Evolutionary conservation across 2,888 invertebrate species (phyloP), one percentile per base, ranked within the genome.

Genomic region (Allophyes oxyacanthae): DNA sequence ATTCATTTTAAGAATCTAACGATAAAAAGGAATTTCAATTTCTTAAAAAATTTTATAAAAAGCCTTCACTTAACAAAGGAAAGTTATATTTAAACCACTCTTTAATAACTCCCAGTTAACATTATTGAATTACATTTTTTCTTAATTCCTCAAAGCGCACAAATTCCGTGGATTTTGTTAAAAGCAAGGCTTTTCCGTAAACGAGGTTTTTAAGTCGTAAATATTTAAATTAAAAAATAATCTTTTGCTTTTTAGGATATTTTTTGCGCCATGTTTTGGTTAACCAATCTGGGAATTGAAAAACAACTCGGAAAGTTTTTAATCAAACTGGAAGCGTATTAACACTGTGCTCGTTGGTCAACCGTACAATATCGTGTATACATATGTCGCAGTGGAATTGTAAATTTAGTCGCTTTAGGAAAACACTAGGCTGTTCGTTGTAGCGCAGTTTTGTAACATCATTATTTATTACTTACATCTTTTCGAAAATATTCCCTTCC

Each of bases 191-290:
- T 50, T 38, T 69, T 45, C 10, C 10, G 8, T 41, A 41, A 71
- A 55, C 38, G 56, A 55, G 45, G 54, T 61, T 57, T 64, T 48
- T 52, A 50, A 71, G 30, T 44, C 60, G 15, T 30, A 64, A 71
- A 64, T 70, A 50, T 70, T 64, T 57, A 42, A 60, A 72, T 63
- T 41, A 38, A 58, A 36, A 67, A 53, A 64, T 15, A 36, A 45
- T 33, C 37, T 57, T 54, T 49, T 1, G 9, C 33, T 38, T 51
- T 64, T 55, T 46, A 26, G 37, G 37, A 42, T 26, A 28, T 42
- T 49, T 58, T 43, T 46, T 14, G 8, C 40, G 30, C 41, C 36
- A 36, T 46, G 51, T 14, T 70, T 49, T 58, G 41, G 44, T 26
- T 41, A 52, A 46, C 36, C 46, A 32, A 33, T 41, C 28, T 30